These are phyloP conservation scores for Antheraea pernyi DNA, from an alignment of 1,140 invertebrate genomes.

Conservation along the genomic window DNA sequence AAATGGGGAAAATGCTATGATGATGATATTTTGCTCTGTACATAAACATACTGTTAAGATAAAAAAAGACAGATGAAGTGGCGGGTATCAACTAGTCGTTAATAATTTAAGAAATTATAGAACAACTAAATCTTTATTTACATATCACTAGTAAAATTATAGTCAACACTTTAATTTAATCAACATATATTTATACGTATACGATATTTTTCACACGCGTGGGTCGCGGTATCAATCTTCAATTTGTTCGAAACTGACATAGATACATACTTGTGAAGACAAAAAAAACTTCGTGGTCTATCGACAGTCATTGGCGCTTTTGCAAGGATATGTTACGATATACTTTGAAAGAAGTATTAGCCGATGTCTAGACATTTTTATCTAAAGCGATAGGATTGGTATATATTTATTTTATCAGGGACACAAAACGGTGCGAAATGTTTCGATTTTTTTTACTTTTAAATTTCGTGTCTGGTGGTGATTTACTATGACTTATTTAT, in stretches of 20 bases:
- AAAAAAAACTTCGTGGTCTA: not conserved
- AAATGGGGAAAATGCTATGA: too few species aligned
- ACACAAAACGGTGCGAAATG: not conserved
- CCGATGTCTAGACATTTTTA: conserved; percentile 17
- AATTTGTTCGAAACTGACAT: not conserved
- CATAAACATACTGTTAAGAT: too few species aligned
- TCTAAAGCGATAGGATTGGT: conserved; percentile 5
- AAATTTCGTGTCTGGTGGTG: not conserved
- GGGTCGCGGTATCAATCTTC: not conserved
- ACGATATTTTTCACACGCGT: not conserved
- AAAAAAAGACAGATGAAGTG: too few species aligned
- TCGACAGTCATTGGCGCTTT: not conserved
- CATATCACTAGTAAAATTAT: conserved; percentile 1
- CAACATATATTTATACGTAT: conserved; percentile 2
- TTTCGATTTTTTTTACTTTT: not conserved
- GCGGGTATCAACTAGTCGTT: too few species aligned
- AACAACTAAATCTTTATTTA: not conserved
- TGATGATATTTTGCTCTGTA: too few species aligned
- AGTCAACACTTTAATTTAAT: not conserved
- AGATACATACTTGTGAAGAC: not conserved
- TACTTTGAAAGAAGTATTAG: conserved; percentile 8
- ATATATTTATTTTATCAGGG: not conserved
- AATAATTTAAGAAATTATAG: not conserved
- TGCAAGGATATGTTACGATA: not conserved
- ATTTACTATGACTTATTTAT: not conserved